Percentiles rank a stretch among this genome's conserved stretches.
phyloP scores from a whole-genome alignment of 1,140 invertebrate genomes.

The Drosophila saltans region DNA sequence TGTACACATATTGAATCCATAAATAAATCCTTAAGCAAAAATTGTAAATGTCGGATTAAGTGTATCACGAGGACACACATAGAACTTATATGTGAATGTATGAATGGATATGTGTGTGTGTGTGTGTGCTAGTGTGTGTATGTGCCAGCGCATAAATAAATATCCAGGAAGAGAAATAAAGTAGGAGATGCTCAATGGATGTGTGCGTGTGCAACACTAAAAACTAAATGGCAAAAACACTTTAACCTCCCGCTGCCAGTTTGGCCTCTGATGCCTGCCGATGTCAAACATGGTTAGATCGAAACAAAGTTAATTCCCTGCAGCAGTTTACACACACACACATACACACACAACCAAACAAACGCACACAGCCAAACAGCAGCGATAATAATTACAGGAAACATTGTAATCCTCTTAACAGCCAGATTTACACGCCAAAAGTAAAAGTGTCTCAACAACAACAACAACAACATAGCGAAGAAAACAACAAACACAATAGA shows the following conservation, averaged over 20 bases:
- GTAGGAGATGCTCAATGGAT: background rate
- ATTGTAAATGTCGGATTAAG: constrained; percentile 81
- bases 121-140: constrained; percentile 5
- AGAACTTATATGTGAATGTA: constrained; percentile 10
- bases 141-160: constrained; percentile 51
- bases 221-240: constrained; percentile 72
- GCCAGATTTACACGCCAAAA: constrained; percentile 66
- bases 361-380: constrained; percentile 27
- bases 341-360: constrained; percentile 29
- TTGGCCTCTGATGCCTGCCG: constrained; percentile 22
- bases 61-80: constrained; percentile 63
- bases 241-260: constrained; percentile 40
- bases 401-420: constrained; percentile 79
- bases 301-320: constrained; percentile 77
- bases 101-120: constrained; percentile 6
- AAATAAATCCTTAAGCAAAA: constrained; percentile 82
- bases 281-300: constrained; percentile 68
- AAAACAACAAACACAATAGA: background rate
- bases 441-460: constrained; percentile 30
- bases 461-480: background rate
- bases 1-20: constrained; percentile 78
- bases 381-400: constrained; percentile 76
- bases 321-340: constrained; percentile 50
- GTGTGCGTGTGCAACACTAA: constrained; percentile 41
- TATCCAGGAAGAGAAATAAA: constrained; percentile 16